These are phyloP conservation scores for Thaleichthys pacificus DNA, from an alignment of 2,797 vertebrate genomes.

Conservation along the genomic window DNA sequence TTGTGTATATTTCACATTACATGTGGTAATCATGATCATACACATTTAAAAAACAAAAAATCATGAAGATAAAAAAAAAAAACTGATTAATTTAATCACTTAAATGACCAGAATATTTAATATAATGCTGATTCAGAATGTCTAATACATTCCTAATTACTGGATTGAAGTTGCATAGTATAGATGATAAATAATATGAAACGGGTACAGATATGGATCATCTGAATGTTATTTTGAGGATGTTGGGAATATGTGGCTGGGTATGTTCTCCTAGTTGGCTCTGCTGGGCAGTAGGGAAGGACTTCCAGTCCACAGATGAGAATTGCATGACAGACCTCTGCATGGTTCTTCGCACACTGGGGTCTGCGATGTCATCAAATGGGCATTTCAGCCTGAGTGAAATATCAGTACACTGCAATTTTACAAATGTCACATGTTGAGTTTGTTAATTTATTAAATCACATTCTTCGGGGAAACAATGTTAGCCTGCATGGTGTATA, in stretches of 20 bases:
- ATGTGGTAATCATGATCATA: no score
- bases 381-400: slow-evolving; percentile 48
- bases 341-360: slow-evolving; percentile 52
- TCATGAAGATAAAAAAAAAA: no score
- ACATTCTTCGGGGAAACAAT: no score
- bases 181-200: not conserved
- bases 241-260: slow-evolving; percentile 33
- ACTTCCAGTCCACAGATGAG: slow-evolving; percentile 71
- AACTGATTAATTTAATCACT: no score
- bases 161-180: not conserved
- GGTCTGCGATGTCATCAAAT: slow-evolving; percentile 56
- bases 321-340: slow-evolving; percentile 68
- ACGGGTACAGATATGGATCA: slow-evolving; percentile 37
- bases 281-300: slow-evolving; percentile 59
- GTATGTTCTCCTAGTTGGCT: slow-evolving; percentile 41
- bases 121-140: no score
- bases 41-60: no score
- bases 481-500: not conserved
- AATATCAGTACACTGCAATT: not conserved
- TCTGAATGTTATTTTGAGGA: slow-evolving; percentile 67
- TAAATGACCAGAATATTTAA: no score
- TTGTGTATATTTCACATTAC: no score
- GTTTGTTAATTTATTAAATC: no score
- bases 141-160: no score
- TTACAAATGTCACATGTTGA: no score